Conservation (phyloP, 2,113 vertebrate genomes). For the Phyllopteryx taeniolatus region DNA sequence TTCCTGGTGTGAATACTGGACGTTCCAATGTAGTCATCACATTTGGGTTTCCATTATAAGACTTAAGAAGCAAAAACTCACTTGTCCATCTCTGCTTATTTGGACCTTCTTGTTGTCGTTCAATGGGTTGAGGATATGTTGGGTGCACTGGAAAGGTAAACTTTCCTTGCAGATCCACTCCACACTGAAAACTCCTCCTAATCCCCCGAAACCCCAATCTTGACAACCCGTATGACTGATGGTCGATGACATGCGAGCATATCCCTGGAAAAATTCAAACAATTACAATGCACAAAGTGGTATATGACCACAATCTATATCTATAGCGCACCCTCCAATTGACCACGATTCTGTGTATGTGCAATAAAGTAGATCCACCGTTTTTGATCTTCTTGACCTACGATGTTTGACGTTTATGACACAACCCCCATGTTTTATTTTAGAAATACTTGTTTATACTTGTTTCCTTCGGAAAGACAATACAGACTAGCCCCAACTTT, state of each 20-base stretch:
- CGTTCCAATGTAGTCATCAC: neutral
- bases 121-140: constrained; percentile 89
- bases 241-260: constrained; percentile 84
- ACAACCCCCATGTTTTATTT: too few relatives aligned
- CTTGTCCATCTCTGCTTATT: constrained; percentile 94
- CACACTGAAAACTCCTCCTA: constrained; percentile 86
- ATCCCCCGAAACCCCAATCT: constrained; percentile 83
- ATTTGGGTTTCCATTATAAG: neutral
- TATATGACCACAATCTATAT: neutral
- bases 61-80: constrained; percentile 38
- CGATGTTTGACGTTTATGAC: too few relatives aligned
- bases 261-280: constrained; percentile 74
- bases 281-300: neutral
- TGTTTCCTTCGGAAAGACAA: too few relatives aligned
- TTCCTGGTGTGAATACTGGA: neutral
- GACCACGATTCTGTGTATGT: too few relatives aligned
- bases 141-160: constrained; percentile 82
- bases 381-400: too few relatives aligned
- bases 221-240: constrained; percentile 81
- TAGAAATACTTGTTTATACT: too few relatives aligned
- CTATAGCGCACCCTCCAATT: neutral
- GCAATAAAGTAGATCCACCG: too few relatives aligned
- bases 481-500: too few relatives aligned
- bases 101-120: constrained; percentile 91
- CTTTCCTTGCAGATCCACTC: constrained; percentile 89